Base-by-base conservation (phyloP, 2,113 vertebrate species). In the Eolophus roseicapilla region DNA sequence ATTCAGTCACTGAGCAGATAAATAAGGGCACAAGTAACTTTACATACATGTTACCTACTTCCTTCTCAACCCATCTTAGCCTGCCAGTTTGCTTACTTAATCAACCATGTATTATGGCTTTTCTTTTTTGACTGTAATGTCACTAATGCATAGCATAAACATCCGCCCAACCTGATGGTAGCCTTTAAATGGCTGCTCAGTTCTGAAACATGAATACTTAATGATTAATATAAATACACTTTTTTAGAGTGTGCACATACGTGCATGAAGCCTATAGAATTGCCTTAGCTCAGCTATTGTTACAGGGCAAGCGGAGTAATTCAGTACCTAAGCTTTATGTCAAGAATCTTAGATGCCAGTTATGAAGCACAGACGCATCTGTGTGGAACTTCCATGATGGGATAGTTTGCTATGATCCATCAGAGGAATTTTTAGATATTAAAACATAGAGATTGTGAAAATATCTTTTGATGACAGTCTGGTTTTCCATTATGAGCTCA, bases 401-500 rank as follows among this genome's bases (percentile, higher is more conserved):
- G 93, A 92, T 69, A 59, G 74, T 53, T 92, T 76, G 65, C 83
- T 93, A 49, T 96, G 94, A 95, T 96, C 95, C 86, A 93, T 70
- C 92, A 93, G 86, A 96, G 96, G 96, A 96, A 50, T 92, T 97
- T 96, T 96, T 86, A 89, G 82, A 80, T 93, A 96, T 96, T 79
- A 92, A 96, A 97, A 84, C 77, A 89, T 0, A 92, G 95, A 92
- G 92, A 95, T 95, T 96, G 88, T 96, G 96, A 95, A 93, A 97
- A 97, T 50, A 74, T 92, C 74, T 82, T 41, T 95, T 35, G 37
- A 69, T 96, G 96, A 93, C 87, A 88, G 88, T 29, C 92, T 97
- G 96, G 70, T 73, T 97, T 97, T 96, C 93, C 96, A 93, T 93
- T 79, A 97, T 97, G 96, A 97, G 92, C 93, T 97, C 96, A 97